phyloP scores from a whole-genome alignment of 2,888 invertebrate genomes.

The Ctenicera cuprea region DNA sequence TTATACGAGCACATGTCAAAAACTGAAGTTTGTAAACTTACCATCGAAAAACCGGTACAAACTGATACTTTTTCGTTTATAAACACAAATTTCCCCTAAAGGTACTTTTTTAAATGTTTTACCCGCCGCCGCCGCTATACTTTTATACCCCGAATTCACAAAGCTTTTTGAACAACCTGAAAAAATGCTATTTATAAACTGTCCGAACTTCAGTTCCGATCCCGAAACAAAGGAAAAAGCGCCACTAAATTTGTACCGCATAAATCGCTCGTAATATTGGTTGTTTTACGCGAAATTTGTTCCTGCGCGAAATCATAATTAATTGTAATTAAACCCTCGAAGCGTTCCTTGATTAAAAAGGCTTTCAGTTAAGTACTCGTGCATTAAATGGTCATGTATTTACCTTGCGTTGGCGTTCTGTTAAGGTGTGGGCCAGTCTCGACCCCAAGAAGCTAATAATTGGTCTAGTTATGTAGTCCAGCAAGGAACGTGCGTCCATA shows the following conservation, averaged over 20 bases:
- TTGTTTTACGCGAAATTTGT: conserved; percentile 6
- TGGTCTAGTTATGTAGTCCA: conserved; percentile 17
- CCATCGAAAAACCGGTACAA: too few species aligned
- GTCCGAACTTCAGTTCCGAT: too few species aligned
- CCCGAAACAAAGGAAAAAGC: too few species aligned
- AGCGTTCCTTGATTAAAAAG: conserved; percentile 36
- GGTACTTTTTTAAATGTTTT: too few species aligned
- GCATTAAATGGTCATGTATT: background rate
- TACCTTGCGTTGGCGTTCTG: background rate
- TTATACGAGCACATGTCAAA: too few species aligned
- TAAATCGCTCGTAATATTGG: conserved; percentile 14
- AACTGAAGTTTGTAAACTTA: too few species aligned
- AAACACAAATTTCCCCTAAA: too few species aligned
- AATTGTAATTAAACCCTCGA: conserved; percentile 43
- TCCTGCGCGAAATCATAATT: conserved; percentile 37
- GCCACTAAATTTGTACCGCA: background rate
- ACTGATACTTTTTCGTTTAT: too few species aligned
- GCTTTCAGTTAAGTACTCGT: conserved; percentile 26
- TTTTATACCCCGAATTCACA: too few species aligned
- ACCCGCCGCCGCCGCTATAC: too few species aligned
- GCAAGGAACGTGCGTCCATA: conserved; percentile 5
- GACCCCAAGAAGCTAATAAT: conserved; percentile 15
- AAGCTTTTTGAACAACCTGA: too few species aligned
- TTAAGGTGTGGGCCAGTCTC: background rate
- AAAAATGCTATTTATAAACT: too few species aligned